Percentiles rank a stretch among this genome's conserved stretches.
phyloP scores from a whole-genome alignment of 2,797 vertebrate genomes.

The Chelmon rostratus region DNA sequence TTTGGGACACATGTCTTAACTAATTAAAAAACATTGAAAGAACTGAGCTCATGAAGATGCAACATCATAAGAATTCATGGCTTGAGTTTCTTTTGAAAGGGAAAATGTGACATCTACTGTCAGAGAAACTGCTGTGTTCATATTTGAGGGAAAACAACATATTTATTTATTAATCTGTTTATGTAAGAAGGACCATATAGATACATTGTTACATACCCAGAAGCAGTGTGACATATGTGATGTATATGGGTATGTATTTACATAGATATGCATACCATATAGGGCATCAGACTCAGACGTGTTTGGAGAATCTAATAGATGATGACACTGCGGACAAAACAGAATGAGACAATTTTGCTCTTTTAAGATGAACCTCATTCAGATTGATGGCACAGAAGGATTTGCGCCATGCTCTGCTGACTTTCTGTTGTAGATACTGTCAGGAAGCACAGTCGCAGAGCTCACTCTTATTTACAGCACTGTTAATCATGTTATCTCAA shows the following conservation, averaged over 20 bases:
- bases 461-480: constrained; percentile 34
- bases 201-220: background rate
- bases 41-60: background rate
- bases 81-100: background rate
- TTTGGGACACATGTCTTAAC: constrained; percentile 14
- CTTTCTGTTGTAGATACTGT: constrained; percentile 8
- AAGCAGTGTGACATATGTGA: background rate
- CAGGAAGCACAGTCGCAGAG: constrained; percentile 5
- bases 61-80: background rate
- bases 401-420: constrained; percentile 10
- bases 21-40: constrained; percentile 6
- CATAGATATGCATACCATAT: no score
- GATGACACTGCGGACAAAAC: background rate
- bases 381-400: background rate
- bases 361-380: background rate
- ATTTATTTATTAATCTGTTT: background rate
- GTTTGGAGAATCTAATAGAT: background rate
- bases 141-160: background rate
- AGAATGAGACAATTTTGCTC: background rate
- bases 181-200: background rate
- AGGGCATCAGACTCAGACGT: no score
- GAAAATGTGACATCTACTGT: background rate
- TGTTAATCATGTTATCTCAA: constrained; percentile 46
- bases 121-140: background rate
- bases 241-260: background rate